Conservation (phyloP, 2,888 invertebrate species). For the Xanthostigma xanthostigma region DNA sequence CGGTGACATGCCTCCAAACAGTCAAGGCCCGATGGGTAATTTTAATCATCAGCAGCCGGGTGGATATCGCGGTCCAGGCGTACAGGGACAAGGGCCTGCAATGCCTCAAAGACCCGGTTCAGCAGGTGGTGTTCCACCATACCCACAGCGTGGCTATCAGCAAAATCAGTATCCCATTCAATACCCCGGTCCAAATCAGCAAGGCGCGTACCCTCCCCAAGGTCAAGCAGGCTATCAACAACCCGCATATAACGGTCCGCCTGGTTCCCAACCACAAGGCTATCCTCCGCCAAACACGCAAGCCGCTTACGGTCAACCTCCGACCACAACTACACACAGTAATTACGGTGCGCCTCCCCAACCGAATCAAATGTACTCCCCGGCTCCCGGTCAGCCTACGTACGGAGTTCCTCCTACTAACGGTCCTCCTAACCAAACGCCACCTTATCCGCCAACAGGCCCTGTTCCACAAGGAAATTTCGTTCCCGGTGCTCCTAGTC, state of each 20-base stretch:
- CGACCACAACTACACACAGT: slow-evolving; percentile 30
- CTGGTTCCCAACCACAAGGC: slow-evolving; percentile 50
- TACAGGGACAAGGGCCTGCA: slow-evolving; percentile 35
- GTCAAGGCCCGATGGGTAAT: slow-evolving; percentile 27
- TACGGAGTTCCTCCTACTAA: slow-evolving; percentile 27
- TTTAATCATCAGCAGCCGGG: slow-evolving; percentile 31
- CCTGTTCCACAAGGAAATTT: slow-evolving; percentile 5
- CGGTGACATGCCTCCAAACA: slow-evolving; percentile 24
- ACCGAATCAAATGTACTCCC: slow-evolving; percentile 34
- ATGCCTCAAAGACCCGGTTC: slow-evolving; percentile 41
- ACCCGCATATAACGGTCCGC: slow-evolving; percentile 42
- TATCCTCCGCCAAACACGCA: slow-evolving; percentile 44
- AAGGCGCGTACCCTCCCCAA: slow-evolving; percentile 46
- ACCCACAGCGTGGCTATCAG: slow-evolving; percentile 50
- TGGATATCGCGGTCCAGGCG: slow-evolving; percentile 22
- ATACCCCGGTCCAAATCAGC: slow-evolving; percentile 37
- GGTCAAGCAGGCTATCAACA: slow-evolving; percentile 47
- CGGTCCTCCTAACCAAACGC: slow-evolving; percentile 20
- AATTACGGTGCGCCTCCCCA: slow-evolving; percentile 27
- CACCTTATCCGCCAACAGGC: slow-evolving; percentile 29
- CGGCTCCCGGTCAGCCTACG: slow-evolving; percentile 32
- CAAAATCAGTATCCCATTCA: slow-evolving; percentile 50
- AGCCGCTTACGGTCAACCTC: slow-evolving; percentile 45
- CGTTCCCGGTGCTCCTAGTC: slow-evolving; percentile 2
- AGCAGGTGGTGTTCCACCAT: slow-evolving; percentile 40